Percentiles rank a stretch among this genome's conserved stretches.
Conservation (phyloP, 2,113 vertebrate genomes). For the Opisthocomus hoazin region DNA sequence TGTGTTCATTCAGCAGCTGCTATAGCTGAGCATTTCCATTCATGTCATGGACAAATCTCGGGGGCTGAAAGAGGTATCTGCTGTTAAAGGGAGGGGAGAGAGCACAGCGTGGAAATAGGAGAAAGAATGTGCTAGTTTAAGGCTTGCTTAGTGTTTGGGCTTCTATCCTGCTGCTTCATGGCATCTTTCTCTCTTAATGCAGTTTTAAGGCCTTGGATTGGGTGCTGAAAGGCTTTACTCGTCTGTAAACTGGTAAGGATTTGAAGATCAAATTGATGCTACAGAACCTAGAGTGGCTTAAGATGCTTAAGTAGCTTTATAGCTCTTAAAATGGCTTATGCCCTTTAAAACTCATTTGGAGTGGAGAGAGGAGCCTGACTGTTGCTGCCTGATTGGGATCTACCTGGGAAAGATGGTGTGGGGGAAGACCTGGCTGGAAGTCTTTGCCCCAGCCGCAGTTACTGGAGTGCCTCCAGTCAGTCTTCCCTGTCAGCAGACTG, state of each 20-base stretch:
- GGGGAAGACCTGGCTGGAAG: not conserved
- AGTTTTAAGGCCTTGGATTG: not conserved
- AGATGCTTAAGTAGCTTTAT: conserved; percentile 24
- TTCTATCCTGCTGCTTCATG: not conserved
- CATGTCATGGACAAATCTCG: not conserved
- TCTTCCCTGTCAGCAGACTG: not conserved
- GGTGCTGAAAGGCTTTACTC: not conserved
- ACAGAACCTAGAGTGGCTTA: conserved; percentile 16
- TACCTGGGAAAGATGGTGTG: not conserved
- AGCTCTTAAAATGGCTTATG: conserved; percentile 34
- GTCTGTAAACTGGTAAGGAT: not conserved
- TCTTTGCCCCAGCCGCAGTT: not conserved
- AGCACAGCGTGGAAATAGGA: not conserved
- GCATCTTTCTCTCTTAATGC: not conserved
- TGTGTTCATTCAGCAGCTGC: not conserved
- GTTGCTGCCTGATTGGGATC: not conserved
- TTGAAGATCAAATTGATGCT: conserved; percentile 10
- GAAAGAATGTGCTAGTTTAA: not conserved
- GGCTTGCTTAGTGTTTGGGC: not conserved
- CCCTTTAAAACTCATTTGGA: not conserved
- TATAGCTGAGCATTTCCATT: not conserved
- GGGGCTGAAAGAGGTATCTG: not conserved
- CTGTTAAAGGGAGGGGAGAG: not conserved
- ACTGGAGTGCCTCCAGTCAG: not conserved
- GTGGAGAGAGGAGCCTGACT: not conserved